A percentile compares a stretch with the other conserved stretches of the same genome.
These are phyloP conservation scores for Sebastolobus altivelis DNA, from an alignment of 2,797 vertebrate genomes.

Conservation along the genomic window DNA sequence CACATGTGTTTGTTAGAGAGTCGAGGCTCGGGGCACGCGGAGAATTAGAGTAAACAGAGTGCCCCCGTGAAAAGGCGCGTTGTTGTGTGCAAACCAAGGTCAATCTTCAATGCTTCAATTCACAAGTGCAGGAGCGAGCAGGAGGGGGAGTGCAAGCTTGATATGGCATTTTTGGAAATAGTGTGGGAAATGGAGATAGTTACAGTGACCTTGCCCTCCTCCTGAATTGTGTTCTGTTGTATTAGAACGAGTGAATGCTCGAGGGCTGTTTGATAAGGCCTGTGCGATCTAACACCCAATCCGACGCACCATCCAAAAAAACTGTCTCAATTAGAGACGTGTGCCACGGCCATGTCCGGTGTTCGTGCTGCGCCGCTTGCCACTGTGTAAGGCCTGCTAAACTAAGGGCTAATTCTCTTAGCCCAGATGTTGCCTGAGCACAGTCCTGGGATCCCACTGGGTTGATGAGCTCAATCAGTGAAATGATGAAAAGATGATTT, in stretches of 20 bases:
- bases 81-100: constrained; percentile 69
- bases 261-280: background rate
- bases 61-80: constrained; percentile 60
- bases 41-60: constrained; percentile 67
- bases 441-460: constrained; percentile 99
- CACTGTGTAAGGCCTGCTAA: constrained; percentile 85
- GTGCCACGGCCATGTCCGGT: constrained; percentile 62
- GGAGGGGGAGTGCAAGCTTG: constrained; percentile 60
- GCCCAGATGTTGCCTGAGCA: constrained; percentile 99
- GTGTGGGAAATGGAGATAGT: constrained; percentile 60
- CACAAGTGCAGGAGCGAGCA: constrained; percentile 26
- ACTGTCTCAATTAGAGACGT: constrained; percentile 30
- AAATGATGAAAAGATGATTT: constrained; percentile 99
- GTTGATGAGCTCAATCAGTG: constrained; percentile 99
- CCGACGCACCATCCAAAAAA: background rate
- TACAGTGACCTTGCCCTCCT: constrained; percentile 39
- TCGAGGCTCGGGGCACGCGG: constrained; percentile 68
- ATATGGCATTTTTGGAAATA: constrained; percentile 57
- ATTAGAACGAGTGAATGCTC: background rate
- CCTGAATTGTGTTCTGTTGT: constrained; percentile 23
- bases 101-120: constrained; percentile 54
- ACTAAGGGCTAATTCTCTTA: constrained; percentile 99
- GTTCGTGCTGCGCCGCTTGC: constrained; percentile 56
- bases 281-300: constrained; percentile 17
- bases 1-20: constrained; percentile 79